phyloP scores from a whole-genome alignment of 2,888 invertebrate species.

The Mystacides longicornis region DNA sequence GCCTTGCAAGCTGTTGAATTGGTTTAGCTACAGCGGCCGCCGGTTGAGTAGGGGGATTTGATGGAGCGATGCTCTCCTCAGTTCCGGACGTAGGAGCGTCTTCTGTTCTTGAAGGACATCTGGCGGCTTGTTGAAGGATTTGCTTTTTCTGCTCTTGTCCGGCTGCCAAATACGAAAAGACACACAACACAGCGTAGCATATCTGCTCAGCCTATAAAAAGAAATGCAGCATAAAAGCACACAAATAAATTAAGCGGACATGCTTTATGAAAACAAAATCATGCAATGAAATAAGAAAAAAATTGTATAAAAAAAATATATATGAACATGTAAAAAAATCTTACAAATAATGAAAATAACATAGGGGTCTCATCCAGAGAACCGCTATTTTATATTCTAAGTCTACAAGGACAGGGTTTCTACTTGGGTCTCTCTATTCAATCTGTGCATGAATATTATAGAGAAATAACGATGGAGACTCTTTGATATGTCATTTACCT shows the following conservation, averaged over 20 bases:
- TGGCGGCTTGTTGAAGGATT: conserved; percentile 44
- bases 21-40: background rate
- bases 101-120: conserved; percentile 32
- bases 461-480: conserved; percentile 24
- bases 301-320: background rate
- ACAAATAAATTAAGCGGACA: conserved; percentile 7
- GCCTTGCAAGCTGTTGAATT: conserved; percentile 6
- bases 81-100: conserved; percentile 17
- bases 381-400: conserved; percentile 2
- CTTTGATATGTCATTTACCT: conserved; percentile 24
- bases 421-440: conserved; percentile 17
- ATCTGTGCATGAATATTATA: conserved; percentile 18
- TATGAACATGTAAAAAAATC: conserved; percentile 14
- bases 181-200: conserved; percentile 97
- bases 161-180: conserved; percentile 97
- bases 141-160: conserved; percentile 68
- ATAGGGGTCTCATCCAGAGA: conserved; percentile 2
- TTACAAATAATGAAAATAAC: conserved; percentile 18
- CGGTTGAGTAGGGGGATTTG: conserved; percentile 4
- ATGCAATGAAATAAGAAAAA: conserved; percentile 3
- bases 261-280: conserved; percentile 19
- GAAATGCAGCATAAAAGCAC: conserved; percentile 18
- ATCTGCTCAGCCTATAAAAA: conserved; percentile 89
- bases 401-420: conserved; percentile 14
- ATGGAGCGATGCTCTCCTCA: conserved; percentile 19